Evolutionary conservation across 2,797 vertebrate genomes (phyloP).

Genomic region (Aphelocoma californica): DNA sequence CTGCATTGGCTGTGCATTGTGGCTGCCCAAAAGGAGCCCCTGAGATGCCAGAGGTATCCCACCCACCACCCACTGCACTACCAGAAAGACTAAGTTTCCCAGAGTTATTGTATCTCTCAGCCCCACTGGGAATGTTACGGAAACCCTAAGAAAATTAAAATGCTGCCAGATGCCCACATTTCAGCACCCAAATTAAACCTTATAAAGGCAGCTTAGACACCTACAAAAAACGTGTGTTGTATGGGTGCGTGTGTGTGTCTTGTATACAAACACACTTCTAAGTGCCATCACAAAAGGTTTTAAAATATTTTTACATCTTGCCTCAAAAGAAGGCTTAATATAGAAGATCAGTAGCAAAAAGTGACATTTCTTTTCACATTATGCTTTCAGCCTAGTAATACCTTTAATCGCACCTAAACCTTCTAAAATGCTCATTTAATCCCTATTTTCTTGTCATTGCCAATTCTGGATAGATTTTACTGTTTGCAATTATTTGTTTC

Average conservation of each 20-base stretch:
- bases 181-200: neutral
- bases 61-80: accelerated
- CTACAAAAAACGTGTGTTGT: neutral
- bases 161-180: neutral
- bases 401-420: neutral
- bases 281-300: neutral
- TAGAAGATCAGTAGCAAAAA: neutral
- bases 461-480: neutral
- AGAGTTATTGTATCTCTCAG: neutral
- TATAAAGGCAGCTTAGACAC: neutral
- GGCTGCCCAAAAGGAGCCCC: neutral
- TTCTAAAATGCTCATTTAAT: neutral
- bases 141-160: neutral
- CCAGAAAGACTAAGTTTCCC: neutral
- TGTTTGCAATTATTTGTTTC: neutral
- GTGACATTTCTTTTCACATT: neutral
- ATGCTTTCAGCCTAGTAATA: neutral
- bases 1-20: accelerated
- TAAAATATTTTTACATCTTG: neutral
- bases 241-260: neutral
- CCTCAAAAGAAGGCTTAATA: neutral
- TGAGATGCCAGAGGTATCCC: neutral
- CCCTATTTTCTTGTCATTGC: neutral
- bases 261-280: neutral
- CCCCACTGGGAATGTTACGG: accelerated